Evolutionary conservation across 2,113 vertebrate species (phyloP), one percentile per base, ranked within the genome.

Genomic region (Colius striatus): DNA sequence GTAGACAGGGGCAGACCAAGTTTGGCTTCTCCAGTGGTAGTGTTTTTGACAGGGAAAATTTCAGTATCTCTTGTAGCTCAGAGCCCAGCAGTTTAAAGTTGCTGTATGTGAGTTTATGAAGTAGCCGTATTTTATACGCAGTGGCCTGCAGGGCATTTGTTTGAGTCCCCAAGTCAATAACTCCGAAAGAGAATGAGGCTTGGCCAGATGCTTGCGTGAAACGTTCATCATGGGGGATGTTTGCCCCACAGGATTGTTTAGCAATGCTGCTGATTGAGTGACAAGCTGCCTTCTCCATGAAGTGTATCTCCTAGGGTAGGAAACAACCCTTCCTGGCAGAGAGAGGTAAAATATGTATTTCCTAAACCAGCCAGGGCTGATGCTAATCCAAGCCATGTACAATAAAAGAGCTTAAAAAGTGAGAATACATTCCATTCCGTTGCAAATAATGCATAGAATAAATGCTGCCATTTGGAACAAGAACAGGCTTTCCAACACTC

Each of bases 341-440:
- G 14, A 62, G 54, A 30, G 21, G 32, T 70, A 50, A 70, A 75
- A 90, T 16, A 32, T 1, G 1, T 14, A 13, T 54, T 92, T 78
- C 67, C 23, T 36, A 43, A 86, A 74, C 21, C 29, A 65, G 19
- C 50, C 45, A 66, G 47, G 62, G 16, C 72, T 84, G 58, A 74
- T 10, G 78, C 27, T 70, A 74, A 65, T 78, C 20, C 48, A 30
- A 12, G 58, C 61, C 61, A 36, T 36, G 36, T 78, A 84, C n/a
- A 57, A 34, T 61, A 27, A 58, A 78, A 87, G 51, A 90, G 63
- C 41, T 91, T 90, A 32, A 89, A 63, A 85, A 65, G 70, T 48
- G 13, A 91, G 38, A 84, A 92, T 45, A 95, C 89, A 96, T 97
- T 97, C 95, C 93, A 63, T 92, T 94, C 19, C 90, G 87, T 81